Conservation (phyloP, 2,797 vertebrate species). For the Pristis pectinata region DNA sequence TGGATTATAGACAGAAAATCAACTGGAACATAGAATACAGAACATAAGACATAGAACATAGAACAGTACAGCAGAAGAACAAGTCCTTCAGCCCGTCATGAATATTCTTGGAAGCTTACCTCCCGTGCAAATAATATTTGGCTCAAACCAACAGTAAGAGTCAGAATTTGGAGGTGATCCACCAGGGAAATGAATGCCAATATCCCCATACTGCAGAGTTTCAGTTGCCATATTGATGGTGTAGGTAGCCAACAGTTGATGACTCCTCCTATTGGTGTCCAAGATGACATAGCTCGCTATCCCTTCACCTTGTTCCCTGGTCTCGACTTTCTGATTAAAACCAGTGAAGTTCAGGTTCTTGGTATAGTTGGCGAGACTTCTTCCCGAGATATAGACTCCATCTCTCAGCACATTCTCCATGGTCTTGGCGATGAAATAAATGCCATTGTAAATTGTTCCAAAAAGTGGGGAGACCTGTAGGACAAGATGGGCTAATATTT, state of each 20-base stretch:
- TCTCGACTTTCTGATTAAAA: slow-evolving; percentile 72
- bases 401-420: slow-evolving; percentile 65
- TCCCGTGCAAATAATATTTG: slow-evolving; percentile 65
- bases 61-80: no score
- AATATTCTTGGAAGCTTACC: slow-evolving; percentile 67
- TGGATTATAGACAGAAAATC: no score
- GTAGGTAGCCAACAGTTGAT: slow-evolving; percentile 67
- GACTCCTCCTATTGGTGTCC: slow-evolving; percentile 67
- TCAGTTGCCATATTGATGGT: slow-evolving; percentile 60
- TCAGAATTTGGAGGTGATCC: slow-evolving; percentile 67
- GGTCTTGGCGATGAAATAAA: slow-evolving; percentile 78
- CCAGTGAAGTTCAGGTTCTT: slow-evolving; percentile 74
- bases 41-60: no score
- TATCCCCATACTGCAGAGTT: slow-evolving; percentile 58
- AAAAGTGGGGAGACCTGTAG: slow-evolving; percentile 81
- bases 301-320: slow-evolving; percentile 61
- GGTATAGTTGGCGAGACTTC: slow-evolving; percentile 65
- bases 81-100: no score
- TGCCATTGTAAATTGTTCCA: slow-evolving; percentile 84
- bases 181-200: slow-evolving; percentile 69
- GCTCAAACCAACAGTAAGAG: slow-evolving; percentile 80
- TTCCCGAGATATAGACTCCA: slow-evolving; percentile 58
- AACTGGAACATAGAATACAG: no score
- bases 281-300: slow-evolving; percentile 71
- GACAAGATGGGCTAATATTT: background rate